A percentile compares a stretch with the other conserved stretches of the same genome.
Evolutionary conservation across 2,888 invertebrate genomes (phyloP).

Genomic region (Drosophila mercatorum): DNA sequence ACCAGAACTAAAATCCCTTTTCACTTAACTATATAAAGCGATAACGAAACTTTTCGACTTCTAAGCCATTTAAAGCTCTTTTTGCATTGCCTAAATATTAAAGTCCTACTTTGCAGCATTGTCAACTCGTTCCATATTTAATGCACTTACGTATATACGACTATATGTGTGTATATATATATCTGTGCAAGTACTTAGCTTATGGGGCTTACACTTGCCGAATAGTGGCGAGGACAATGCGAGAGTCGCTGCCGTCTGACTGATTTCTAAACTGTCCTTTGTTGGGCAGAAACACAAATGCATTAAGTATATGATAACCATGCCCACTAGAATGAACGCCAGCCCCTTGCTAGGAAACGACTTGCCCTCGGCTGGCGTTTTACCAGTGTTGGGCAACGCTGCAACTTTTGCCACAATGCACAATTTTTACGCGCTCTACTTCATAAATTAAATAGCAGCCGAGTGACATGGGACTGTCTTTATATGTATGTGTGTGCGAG

Average conservation of each 20-base stretch:
- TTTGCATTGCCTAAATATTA: constrained; percentile 9
- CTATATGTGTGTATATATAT: no score
- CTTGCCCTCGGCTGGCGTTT: background rate
- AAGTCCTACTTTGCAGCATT: constrained; percentile 13
- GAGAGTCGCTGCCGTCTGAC: constrained; percentile 39
- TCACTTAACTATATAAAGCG: background rate
- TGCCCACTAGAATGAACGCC: constrained; percentile 10
- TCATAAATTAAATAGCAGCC: constrained; percentile 80
- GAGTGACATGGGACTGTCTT: constrained; percentile 50
- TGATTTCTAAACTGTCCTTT: constrained; percentile 75
- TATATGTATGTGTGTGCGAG: constrained; percentile 12
- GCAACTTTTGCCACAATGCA: constrained; percentile 73
- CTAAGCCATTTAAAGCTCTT: background rate
- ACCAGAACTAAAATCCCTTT: background rate
- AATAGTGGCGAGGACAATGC: constrained; percentile 41
- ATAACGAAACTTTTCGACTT: background rate
- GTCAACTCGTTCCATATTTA: constrained; percentile 28
- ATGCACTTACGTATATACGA: background rate
- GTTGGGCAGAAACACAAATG: constrained; percentile 56
- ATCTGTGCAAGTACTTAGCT: constrained; percentile 32
- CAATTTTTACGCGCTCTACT: constrained; percentile 83
- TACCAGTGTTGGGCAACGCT: constrained; percentile 44
- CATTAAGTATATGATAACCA: constrained; percentile 69
- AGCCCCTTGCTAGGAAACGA: background rate
- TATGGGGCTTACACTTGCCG: constrained; percentile 33